Conservation (phyloP, 2,888 invertebrate species). For the Luffia ferchaultella region DNA sequence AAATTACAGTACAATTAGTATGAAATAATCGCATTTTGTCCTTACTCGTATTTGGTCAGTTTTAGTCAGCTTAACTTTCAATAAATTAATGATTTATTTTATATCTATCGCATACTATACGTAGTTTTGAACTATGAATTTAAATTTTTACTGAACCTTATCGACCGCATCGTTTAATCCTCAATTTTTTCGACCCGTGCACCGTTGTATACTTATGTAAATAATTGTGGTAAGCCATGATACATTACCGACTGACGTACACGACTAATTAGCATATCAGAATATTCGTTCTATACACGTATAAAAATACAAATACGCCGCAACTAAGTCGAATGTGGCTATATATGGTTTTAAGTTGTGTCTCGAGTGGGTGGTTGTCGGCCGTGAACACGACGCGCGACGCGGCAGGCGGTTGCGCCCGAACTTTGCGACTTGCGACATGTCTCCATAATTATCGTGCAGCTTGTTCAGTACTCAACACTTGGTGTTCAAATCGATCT, state of each 20-base stretch:
- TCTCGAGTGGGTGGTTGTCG: slow-evolving; percentile 57
- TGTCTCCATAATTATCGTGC: neutral
- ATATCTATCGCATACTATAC: no score
- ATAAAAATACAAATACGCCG: slow-evolving; percentile 56
- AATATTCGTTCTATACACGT: slow-evolving; percentile 24
- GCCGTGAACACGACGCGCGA: slow-evolving; percentile 50
- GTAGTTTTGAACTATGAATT: no score
- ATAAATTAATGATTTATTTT: no score
- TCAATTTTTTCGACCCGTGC: no score
- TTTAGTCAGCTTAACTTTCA: no score
- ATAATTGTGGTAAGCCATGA: no score
- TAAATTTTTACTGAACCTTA: no score
- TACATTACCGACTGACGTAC: neutral
- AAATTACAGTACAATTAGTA: no score
- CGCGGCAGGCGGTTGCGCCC: slow-evolving; percentile 45
- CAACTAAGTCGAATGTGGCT: slow-evolving; percentile 42
- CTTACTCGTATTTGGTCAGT: no score
- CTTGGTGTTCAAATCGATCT: neutral
- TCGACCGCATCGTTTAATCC: no score
- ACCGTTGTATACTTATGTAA: no score
- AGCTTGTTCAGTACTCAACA: neutral
- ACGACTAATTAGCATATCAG: slow-evolving; percentile 41
- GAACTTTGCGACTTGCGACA: slow-evolving; percentile 38
- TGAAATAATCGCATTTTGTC: no score
- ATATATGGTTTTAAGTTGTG: slow-evolving; percentile 53